These are phyloP conservation scores for Rhamnusium bicolor DNA, from an alignment of 2,888 invertebrate species.

Conservation along the genomic window DNA sequence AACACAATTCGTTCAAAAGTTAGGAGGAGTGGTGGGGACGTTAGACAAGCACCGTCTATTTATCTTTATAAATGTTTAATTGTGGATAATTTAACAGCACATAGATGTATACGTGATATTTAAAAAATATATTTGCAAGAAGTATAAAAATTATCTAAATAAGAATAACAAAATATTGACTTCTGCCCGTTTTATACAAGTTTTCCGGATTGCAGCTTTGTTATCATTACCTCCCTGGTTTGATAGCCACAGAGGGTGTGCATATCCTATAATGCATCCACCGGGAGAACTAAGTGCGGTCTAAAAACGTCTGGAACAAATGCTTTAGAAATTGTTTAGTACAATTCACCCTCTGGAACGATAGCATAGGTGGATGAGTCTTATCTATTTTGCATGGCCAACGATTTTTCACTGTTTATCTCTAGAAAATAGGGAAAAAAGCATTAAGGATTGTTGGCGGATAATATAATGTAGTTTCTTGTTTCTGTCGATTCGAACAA, in stretches of 20 bases:
- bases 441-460: not conserved
- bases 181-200: not conserved
- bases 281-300: slow-evolving; percentile 10
- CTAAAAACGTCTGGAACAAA: slow-evolving; percentile 16
- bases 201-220: not conserved
- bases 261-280: slow-evolving; percentile 17
- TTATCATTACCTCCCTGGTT: not conserved
- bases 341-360: not conserved
- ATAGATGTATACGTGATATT: too few species aligned
- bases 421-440: not conserved
- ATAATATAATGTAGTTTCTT: not conserved
- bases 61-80: too few species aligned
- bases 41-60: too few species aligned
- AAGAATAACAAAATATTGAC: not conserved
- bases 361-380: not conserved
- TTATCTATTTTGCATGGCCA: slow-evolving; percentile 29
- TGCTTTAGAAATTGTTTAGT: slow-evolving; percentile 18
- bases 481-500: too few species aligned
- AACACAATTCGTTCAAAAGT: too few species aligned
- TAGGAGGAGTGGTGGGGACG: too few species aligned
- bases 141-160: not conserved
- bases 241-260: not conserved
- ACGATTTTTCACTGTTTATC: slow-evolving; percentile 5
- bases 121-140: too few species aligned
- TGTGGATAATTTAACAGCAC: too few species aligned